These are phyloP conservation scores for Cephalophus harveyi DNA, from an alignment of 2,113 vertebrate genomes.

Conservation along the genomic window DNA sequence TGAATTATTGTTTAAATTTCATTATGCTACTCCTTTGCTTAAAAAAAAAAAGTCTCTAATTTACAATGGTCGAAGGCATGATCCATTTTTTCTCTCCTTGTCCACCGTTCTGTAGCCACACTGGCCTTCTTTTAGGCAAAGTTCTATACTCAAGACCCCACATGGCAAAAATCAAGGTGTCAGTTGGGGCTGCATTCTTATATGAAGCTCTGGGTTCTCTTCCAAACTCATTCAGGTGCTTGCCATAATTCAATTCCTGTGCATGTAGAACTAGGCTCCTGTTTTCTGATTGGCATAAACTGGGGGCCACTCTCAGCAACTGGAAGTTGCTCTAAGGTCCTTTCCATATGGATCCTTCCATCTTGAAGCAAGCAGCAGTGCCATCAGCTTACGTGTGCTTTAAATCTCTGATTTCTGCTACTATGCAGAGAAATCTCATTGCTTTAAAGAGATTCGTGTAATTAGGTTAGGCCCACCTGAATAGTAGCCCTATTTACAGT, in stretches of 20 bases:
- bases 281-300: not conserved
- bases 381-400: not conserved
- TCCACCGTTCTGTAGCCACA: not conserved
- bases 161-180: not conserved
- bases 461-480: not conserved
- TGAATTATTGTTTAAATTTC: not conserved
- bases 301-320: not conserved
- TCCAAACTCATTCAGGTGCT: not conserved
- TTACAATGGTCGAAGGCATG: not conserved
- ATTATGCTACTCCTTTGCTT: not conserved
- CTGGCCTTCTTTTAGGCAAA: not conserved
- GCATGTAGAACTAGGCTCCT: not conserved
- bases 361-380: not conserved
- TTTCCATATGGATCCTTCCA: not conserved
- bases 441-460: not conserved
- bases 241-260: not conserved
- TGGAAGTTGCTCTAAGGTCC: not conserved
- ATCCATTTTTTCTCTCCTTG: not conserved
- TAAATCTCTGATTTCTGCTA: not conserved
- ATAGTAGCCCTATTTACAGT: not conserved
- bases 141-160: not conserved
- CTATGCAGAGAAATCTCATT: not conserved
- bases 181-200: not conserved
- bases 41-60: not conserved
- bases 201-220: not conserved